Evolutionary conservation across 2,797 vertebrate genomes (phyloP), one percentile per base, ranked within the genome.

Genomic region (Labeo calbasu): DNA sequence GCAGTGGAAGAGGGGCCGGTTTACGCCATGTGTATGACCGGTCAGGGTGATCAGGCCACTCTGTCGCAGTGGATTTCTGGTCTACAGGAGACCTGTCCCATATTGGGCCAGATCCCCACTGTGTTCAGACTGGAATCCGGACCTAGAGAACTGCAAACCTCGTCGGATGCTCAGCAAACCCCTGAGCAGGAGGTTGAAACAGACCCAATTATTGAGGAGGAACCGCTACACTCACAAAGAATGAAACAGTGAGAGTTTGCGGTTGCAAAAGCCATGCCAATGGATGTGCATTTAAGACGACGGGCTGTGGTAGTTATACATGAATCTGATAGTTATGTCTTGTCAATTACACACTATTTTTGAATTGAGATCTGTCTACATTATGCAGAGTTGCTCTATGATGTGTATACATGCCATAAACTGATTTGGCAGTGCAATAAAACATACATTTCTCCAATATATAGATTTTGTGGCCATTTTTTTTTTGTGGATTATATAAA

Each of bases 1-100:
- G 9, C 90, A 98, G 97, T 97, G 92, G 95, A 96, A 13, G 97
- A 98, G 88, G 97, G 96, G 15, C 93, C 94, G 0, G 87, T 98
- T 69, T 98, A 95, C 4, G 97, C 95, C 68, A 96, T 98, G 92
- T 98, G 97, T 77, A 95, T 98, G 95, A 92, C 92, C 0, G 89
- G 93, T 17, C 93, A 89, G 2, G 95, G 95, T 8, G 95, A 97
- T 86, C 95, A 96, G 89, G 91, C 86, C 17, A 95, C 95, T 1
- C 92, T 98, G 55, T 95, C 94, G 85, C 95, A 93, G 85, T 98
- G 97, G 97, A 95, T 98, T 87, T 93, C 94, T 0, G 94, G 95
- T 65, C 94, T 98, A 57, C 96, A 98, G 89, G 90, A 95, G 87
- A 93, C 89, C 82, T 98, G 97, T 88, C 96, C 96, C 5, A 69